Evolutionary conservation across 2,888 invertebrate species (phyloP), one percentile per base, ranked within the genome.

Genomic region (Arctia plantaginis): DNA sequence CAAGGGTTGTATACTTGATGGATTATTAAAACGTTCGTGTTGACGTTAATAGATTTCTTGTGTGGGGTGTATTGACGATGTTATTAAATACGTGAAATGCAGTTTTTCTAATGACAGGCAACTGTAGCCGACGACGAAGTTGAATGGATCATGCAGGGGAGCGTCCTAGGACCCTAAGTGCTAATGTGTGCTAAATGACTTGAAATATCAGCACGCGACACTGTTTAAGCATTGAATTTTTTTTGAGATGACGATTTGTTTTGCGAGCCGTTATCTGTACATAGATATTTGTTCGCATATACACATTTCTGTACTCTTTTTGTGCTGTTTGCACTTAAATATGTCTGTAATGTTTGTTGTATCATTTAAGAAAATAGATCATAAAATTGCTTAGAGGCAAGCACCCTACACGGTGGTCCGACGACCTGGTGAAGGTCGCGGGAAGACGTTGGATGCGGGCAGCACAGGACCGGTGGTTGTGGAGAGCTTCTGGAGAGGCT

Each of bases 31-130:
- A 89, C 88, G 89, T 88, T 86, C 90, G 83, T 90, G 89, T 89
- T 91, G 93, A 94, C 95, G 92, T 90, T 94, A 94, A 95, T 94
- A 93, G 94, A 92, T 93, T 93, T 92, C 90, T 91, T 88, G 87
- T 89, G 87, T 89, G 86, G 93, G 93, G 92, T 90, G 90, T 85
- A 89, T 85, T 90, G 92, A 92, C 89, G 92, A 90, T 88, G 90
- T 93, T 94, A 94, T 95, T 95, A 93, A 94, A 94, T 93, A 93
- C 94, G 88, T 95, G 95, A 95, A 90, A 94, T 94, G 95, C 95
- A 93, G 89, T 94, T 95, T 95, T 94, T 91, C 89, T 93, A 93
- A 94, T 92, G 92, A 91, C 88, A 85, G 81, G 70, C 76, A 39
- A 68, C 71, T 73, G 44, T 39, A 80, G 81, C 82, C 86, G 83